Conservation (phyloP, 1,140 invertebrate genomes). For the Drusus annulatus region DNA sequence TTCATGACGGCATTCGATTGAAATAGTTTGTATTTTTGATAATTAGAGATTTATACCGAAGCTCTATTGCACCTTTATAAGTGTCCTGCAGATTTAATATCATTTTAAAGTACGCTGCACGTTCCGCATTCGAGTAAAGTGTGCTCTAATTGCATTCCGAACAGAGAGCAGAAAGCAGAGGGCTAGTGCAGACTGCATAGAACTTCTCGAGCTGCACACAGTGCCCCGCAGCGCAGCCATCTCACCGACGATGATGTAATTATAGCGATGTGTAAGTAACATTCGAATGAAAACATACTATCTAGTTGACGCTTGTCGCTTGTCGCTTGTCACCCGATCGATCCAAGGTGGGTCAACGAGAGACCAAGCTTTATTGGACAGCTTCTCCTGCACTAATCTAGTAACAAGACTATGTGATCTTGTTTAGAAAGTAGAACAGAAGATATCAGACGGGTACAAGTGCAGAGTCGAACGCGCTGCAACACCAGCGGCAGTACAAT, state of each 20-base stretch:
- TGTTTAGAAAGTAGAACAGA: conserved; percentile 59
- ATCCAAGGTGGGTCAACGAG: conserved; percentile 47
- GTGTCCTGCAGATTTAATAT: too few relatives aligned
- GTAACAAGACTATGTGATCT: conserved; percentile 47
- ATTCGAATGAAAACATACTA: background rate
- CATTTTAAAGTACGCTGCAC: too few relatives aligned
- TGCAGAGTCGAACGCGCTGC: conserved; percentile 36
- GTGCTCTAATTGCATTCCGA: too few relatives aligned
- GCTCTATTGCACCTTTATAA: too few relatives aligned
- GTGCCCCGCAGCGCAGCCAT: too few relatives aligned
- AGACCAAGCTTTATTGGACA: conserved; percentile 45
- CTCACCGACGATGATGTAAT: background rate
- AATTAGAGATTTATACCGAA: too few relatives aligned
- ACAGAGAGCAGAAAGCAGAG: too few relatives aligned
- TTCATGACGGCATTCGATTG: too few relatives aligned
- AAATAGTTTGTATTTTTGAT: too few relatives aligned
- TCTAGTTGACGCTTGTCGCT: background rate
- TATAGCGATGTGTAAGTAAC: background rate
- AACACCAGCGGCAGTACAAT: background rate
- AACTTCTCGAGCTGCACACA: too few relatives aligned
- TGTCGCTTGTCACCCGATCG: background rate
- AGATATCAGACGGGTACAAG: conserved; percentile 38
- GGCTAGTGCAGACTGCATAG: too few relatives aligned
- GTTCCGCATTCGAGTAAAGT: too few relatives aligned
- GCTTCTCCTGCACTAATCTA: conserved; percentile 55